A percentile compares a stretch with the other conserved stretches of the same genome.
These are phyloP conservation scores for Anastatus disparis DNA, from an alignment of 1,140 invertebrate species.

Conservation along the genomic window DNA sequence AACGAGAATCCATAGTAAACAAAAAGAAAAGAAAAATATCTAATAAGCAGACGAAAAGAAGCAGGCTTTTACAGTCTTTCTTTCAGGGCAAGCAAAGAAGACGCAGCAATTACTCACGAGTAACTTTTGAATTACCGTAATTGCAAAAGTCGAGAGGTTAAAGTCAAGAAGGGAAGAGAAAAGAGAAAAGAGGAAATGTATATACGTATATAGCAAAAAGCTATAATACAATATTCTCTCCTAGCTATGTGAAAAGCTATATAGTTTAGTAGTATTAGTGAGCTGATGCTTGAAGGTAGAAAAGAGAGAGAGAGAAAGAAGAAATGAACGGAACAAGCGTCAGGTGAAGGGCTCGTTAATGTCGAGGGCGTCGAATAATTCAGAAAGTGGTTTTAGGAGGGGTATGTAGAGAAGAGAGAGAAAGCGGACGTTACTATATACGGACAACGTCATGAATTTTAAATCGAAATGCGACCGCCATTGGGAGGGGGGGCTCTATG, in stretches of 20 bases:
- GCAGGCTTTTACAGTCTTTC: too few species aligned
- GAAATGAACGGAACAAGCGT: too few species aligned
- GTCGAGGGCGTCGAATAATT: slow-evolving; percentile 18
- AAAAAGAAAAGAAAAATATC: not conserved
- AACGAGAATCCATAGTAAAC: too few species aligned
- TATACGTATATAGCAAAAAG: too few species aligned
- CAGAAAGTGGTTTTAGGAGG: not conserved
- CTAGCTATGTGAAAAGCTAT: not conserved
- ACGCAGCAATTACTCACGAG: slow-evolving; percentile 7
- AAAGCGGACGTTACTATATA: not conserved
- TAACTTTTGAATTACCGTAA: slow-evolving; percentile 26
- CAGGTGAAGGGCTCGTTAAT: slow-evolving; percentile 15
- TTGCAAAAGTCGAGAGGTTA: not conserved
- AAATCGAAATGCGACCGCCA: slow-evolving; percentile 5
- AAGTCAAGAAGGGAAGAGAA: too few species aligned
- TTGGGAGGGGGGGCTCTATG: not conserved
- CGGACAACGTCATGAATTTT: slow-evolving; percentile 5
- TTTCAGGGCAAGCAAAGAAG: too few species aligned
- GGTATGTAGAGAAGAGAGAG: too few species aligned
- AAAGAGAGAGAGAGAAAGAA: not conserved
- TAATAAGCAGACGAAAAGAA: not conserved
- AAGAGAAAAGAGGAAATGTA: too few species aligned
- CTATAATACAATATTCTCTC: too few species aligned
- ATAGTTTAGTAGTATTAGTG: not conserved
- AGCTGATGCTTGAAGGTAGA: not conserved